A percentile compares a stretch with the other conserved stretches of the same genome.
These are phyloP conservation scores for Cyprinodon tularosa DNA, from an alignment of 2,113 vertebrate species.

Conservation along the genomic window DNA sequence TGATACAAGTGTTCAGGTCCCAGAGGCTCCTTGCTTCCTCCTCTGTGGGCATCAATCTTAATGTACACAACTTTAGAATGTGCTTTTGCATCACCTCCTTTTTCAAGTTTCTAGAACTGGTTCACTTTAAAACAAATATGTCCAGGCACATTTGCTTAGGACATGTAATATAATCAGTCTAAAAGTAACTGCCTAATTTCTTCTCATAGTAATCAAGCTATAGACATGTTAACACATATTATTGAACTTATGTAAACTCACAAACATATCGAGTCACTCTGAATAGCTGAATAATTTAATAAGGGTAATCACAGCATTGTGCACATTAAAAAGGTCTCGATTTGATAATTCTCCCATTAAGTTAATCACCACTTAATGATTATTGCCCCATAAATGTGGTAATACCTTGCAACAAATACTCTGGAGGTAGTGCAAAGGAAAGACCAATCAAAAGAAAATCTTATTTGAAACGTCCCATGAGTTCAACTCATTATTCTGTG, in stretches of 20 bases:
- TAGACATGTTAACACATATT: neutral
- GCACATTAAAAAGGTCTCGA: constrained; percentile 27
- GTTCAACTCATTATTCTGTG: constrained; percentile 83
- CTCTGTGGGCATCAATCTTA: constrained; percentile 76
- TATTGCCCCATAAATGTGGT: constrained; percentile 55
- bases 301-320: constrained; percentile 26
- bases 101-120: constrained; percentile 62
- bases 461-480: constrained; percentile 80
- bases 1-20: constrained; percentile 73
- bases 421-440: constrained; percentile 55
- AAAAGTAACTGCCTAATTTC: neutral
- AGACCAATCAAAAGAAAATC: constrained; percentile 81
- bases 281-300: constrained; percentile 28
- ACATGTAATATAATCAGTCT: neutral
- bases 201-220: neutral
- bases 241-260: neutral
- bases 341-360: constrained; percentile 20
- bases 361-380: constrained; percentile 49
- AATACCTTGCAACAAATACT: constrained; percentile 70
- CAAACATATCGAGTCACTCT: neutral
- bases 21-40: constrained; percentile 64
- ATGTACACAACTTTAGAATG: constrained; percentile 56
- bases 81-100: constrained; percentile 60
- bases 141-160: constrained; percentile 5
- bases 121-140: constrained; percentile 45